Evolutionary conservation across 2,797 vertebrate genomes (phyloP), one percentile per base, ranked within the genome.

Genomic region (Myotis pilosus): DNA sequence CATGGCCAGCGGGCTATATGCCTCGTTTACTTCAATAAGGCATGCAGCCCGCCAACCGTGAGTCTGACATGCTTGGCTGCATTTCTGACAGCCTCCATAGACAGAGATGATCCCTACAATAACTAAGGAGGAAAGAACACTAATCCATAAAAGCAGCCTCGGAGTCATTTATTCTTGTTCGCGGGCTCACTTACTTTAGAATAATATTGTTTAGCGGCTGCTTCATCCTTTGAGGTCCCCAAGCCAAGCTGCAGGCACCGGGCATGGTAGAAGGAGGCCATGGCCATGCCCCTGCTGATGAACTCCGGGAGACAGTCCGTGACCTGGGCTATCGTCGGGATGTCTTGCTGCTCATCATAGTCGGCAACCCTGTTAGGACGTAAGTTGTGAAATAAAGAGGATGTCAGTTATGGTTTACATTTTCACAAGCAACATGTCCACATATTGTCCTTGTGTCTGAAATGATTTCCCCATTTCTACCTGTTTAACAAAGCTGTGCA

Each of bases 181-280:
- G 60, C 62, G 28, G 22, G 0, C 96, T 96, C 97, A 99, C 98
- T 98, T 98, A 99, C 98, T 98, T 98, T 98, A 57, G 98, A 96
- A 83, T 98, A 99, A 89, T 97, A 98, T 19, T 84, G 91, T 49
- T 97, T 97, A 30, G 99, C 98, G 75, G 90, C 51, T 0, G 44
- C 78, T 92, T 92, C 74, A 88, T 99, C 97, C 95, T 98, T 97
- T n/a, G 94, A 23, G 76, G 92, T 91, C 13, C 98, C 98, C 84
- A 94, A 89, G 53, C 99, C 98, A 49, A 98, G 97, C 84, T 99
- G 98, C 71, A 99, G 97, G 90, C 98, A 99, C 20, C 98, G 98
- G 0, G 97, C 98, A 0, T 98, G 95, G 96, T 98, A 99, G 97
- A 99, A 99, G 15, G 98, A 91, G 1, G 98, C 98, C 82, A 98